These are phyloP conservation scores for Xiphophorus couchianus DNA, from an alignment of 2,113 vertebrate genomes.

Conservation along the genomic window DNA sequence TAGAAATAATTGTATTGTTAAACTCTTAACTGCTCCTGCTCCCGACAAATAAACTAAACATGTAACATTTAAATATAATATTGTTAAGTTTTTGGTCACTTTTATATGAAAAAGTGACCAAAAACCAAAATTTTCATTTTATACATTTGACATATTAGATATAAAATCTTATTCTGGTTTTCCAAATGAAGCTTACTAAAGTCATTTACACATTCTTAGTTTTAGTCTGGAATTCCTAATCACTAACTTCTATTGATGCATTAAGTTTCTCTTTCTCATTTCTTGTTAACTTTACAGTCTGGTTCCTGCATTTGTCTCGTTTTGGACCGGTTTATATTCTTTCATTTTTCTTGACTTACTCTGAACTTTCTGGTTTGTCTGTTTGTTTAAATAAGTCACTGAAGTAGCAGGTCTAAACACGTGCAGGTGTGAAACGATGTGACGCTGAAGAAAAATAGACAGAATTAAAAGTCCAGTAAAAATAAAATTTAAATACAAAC, in stretches of 20 bases:
- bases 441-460: not conserved
- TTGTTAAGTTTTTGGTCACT: no score
- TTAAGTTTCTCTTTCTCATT: not conserved
- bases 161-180: not conserved
- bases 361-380: not conserved
- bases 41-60: no score
- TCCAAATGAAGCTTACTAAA: not conserved
- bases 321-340: not conserved
- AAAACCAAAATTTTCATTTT: no score
- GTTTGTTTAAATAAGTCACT: no score
- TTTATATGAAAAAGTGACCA: no score
- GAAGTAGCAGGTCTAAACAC: not conserved
- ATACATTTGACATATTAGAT: no score
- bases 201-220: not conserved
- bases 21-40: no score
- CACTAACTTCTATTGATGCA: not conserved
- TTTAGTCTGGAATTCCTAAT: not conserved
- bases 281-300: not conserved
- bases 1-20: no score
- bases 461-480: not conserved
- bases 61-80: no score
- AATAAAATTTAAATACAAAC: not conserved
- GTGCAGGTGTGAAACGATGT: not conserved
- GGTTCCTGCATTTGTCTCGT: not conserved
- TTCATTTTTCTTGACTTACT: not conserved